Evolutionary conservation across 64 coral and sea anemone genomes (phyloP), one percentile per base, ranked within the genome.

Genomic region (Acropora tenuis): DNA sequence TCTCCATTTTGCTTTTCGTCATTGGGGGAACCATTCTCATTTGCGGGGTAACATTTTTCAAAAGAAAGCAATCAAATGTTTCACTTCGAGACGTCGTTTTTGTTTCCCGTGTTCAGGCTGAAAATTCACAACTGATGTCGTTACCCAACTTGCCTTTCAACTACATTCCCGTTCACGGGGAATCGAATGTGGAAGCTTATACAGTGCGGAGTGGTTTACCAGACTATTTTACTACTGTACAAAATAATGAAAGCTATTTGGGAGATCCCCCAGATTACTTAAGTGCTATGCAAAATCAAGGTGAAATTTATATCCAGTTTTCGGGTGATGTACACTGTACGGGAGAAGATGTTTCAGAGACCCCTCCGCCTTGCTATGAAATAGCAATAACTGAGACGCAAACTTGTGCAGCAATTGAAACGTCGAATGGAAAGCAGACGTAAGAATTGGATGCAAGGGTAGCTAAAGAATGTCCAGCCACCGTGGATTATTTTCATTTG

Each of bases 181-280:
- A n/a, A 48, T 63, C 60, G 16, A 63, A 18, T 78, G 46, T 15
- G 0, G 13, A 17, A 78, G 5, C 44, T 16, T 78, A 3, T 78
- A 18, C 75, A 10, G 49, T 46, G 15, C 60, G 52, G 6, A 10
- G 10, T 55, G 10, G 69, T 84, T 84, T 84, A 43, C 44, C 81
- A 10, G 81, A 80, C 59, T 80, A 80, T 80, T 80, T 80, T 80
- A 59, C 78, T 59, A 52, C 16, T 40, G 20, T 80, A 40, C 78
- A 81, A 60, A 81, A 60, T 58, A 30, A 8, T 80, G 78, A 9
- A 47, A 3, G 18, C 2, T 84, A 5, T 19, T 18, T 12, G 75
- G 4, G 75, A 8, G 75, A 78, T 48, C 45, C 49, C 1, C 75
- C 75, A 46, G 75, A 78, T 78, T 78, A 78, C 49, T 78, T 48